These are phyloP conservation scores for Rissa tridactyla DNA, from an alignment of 2,113 vertebrate genomes.

Conservation along the genomic window DNA sequence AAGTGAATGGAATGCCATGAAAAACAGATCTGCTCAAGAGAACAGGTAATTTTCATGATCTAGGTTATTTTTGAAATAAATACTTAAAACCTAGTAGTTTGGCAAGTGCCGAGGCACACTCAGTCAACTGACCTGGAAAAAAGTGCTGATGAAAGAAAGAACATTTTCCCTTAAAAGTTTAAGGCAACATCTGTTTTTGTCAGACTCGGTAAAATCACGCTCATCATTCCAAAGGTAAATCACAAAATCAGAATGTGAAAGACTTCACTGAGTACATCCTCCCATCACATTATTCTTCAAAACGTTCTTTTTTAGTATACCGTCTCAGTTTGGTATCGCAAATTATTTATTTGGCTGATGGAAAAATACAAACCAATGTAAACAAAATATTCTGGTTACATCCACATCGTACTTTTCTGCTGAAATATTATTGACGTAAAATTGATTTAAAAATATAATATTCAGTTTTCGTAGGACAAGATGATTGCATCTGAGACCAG, in stretches of 20 bases:
- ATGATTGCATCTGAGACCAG: not conserved
- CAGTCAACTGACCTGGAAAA: not conserved
- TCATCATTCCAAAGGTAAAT: not conserved
- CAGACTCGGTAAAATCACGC: not conserved
- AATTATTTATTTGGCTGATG: not conserved
- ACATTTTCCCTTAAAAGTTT: not conserved
- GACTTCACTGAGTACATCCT: not conserved
- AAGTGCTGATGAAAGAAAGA: not conserved
- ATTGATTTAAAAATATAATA: not conserved
- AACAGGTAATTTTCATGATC: not conserved
- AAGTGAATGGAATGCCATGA: not conserved
- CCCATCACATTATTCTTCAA: not conserved
- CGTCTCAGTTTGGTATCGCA: not conserved
- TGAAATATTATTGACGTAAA: not conserved
- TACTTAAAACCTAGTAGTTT: not conserved
- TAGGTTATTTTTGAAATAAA: not conserved
- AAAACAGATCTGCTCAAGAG: not conserved
- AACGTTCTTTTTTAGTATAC: not conserved
- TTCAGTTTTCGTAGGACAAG: not conserved
- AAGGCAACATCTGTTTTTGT: not conserved
- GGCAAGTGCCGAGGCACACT: not conserved
- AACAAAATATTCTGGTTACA: not conserved
- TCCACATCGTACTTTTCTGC: not conserved
- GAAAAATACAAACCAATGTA: slow-evolving; percentile 8
- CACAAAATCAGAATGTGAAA: not conserved